Evolutionary conservation across 1,140 invertebrate species (phyloP), one percentile per base, ranked within the genome.

Genomic region (Delia radicum): DNA sequence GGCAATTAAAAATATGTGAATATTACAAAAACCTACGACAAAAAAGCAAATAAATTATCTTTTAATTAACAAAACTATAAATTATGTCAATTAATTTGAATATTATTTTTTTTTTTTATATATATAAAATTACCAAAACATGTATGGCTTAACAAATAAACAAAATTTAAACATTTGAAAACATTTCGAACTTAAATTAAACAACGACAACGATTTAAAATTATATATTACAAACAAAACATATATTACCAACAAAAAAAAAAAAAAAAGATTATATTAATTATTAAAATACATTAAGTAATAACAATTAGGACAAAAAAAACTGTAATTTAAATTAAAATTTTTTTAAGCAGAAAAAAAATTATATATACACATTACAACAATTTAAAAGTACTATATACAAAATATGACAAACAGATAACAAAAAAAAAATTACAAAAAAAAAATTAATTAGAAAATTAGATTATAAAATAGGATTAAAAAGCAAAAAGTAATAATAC

Each of bases 121-220:
- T 1, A 8, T 27, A 28, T 27, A 63, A 63, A 63, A 63, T 2
- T 5, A 63, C 10, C 24, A 67, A 67, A 67, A 67, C 15, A 67
- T 63, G 26, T 27, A n/a, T n/a, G n/a, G n/a, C n/a, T n/a, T n/a
- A n/a, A n/a, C n/a, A n/a, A n/a, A n/a, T 27, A 63, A 71, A 71
- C 67, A 10, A 26, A 27, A 28, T 12, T 27, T 10, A 18, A 31
- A 67, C n/a, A 31, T 31, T 83, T 83, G 80, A 83, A 83, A 83
- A 82, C 81, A 83, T 83, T 74, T 83, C 81, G 82, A 83, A 83
- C 82, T 83, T 83, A 83, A 83, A 69, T 81, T 81, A 81, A 83
- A 83, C 82, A 83, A 83, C 82, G 82, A 83, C 80, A 80, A 82
- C 82, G 74, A 76, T 76, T 78, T 80, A 79, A 76, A 77, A 79